Conservation (phyloP, 2,888 invertebrate species). For the Palloptera scutellata region DNA sequence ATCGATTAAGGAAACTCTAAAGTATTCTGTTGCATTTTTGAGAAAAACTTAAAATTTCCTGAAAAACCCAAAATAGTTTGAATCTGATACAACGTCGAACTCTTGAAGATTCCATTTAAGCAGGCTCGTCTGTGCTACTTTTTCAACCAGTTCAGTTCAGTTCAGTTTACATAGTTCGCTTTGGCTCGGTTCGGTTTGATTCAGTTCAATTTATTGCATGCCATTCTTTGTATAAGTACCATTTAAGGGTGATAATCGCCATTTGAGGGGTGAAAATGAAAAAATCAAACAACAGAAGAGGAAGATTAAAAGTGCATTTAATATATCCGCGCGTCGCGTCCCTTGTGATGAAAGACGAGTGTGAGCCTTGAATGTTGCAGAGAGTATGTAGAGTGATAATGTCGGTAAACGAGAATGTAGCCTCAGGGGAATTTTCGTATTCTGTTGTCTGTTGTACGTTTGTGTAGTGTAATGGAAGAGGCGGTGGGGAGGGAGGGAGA, state of each 20-base stretch:
- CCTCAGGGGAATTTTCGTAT: conserved; percentile 1
- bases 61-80: too few relatives aligned
- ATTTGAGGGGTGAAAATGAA: conserved; percentile 57
- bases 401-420: conserved; percentile 1
- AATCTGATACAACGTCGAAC: too few relatives aligned
- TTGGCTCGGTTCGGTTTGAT: conserved; percentile 15
- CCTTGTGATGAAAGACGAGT: conserved; percentile 9
- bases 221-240: conserved; percentile 59
- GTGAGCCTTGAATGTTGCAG: conserved; percentile 22
- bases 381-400: conserved; percentile 9
- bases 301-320: conserved; percentile 63
- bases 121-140: too few relatives aligned
- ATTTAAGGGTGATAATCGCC: conserved; percentile 64
- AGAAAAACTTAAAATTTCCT: too few relatives aligned
- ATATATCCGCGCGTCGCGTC: conserved; percentile 38
- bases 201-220: conserved; percentile 30
- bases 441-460: neutral
- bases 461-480: neutral
- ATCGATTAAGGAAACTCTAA: too few relatives aligned
- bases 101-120: too few relatives aligned
- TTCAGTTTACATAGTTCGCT: conserved; percentile 6
- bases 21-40: too few relatives aligned
- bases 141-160: conserved; percentile 13
- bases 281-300: conserved; percentile 44
- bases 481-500: neutral